phyloP scores from a whole-genome alignment of 2,113 vertebrate species.

The Sus scrofa region DNA sequence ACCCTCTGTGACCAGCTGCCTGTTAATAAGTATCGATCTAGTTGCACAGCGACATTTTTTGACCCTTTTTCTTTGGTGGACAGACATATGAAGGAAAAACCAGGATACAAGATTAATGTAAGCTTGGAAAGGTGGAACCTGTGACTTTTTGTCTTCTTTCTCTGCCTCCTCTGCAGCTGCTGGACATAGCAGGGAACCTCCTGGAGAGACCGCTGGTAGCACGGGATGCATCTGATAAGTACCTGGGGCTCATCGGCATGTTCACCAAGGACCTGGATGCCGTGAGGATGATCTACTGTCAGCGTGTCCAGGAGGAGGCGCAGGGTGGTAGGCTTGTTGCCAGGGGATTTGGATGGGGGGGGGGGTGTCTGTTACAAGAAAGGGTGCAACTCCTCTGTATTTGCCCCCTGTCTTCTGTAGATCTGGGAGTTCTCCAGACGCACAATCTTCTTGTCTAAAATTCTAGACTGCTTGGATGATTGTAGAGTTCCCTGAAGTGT shows the following conservation, averaged over 20 bases:
- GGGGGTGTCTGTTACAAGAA: not conserved
- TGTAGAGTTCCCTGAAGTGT: not conserved
- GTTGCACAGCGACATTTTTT: not conserved
- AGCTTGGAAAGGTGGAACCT: not conserved
- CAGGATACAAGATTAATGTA: not conserved
- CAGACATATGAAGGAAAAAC: not conserved
- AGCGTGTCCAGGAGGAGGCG: slow-evolving; percentile 85
- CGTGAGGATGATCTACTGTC: slow-evolving; percentile 89
- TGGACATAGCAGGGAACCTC: slow-evolving; percentile 93
- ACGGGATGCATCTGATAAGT: slow-evolving; percentile 86
- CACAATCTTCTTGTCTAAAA: not conserved
- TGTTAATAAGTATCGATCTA: not conserved
- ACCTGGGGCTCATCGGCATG: slow-evolving; percentile 89
- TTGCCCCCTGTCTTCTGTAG: not conserved
- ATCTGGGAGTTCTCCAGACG: not conserved
- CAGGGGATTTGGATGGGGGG: not conserved
- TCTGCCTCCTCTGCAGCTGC: slow-evolving; percentile 86
- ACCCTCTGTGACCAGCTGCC: not conserved
- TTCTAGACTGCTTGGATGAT: not conserved
- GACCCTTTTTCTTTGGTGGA: not conserved
- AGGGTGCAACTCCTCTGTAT: no score
- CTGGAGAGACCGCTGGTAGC: slow-evolving; percentile 92
- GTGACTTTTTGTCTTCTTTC: not conserved
- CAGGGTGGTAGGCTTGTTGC: slow-evolving; percentile 87
- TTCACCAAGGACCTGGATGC: slow-evolving; percentile 91